phyloP scores from a whole-genome alignment of 2,113 vertebrate species.

The Myotis brandtii region DNA sequence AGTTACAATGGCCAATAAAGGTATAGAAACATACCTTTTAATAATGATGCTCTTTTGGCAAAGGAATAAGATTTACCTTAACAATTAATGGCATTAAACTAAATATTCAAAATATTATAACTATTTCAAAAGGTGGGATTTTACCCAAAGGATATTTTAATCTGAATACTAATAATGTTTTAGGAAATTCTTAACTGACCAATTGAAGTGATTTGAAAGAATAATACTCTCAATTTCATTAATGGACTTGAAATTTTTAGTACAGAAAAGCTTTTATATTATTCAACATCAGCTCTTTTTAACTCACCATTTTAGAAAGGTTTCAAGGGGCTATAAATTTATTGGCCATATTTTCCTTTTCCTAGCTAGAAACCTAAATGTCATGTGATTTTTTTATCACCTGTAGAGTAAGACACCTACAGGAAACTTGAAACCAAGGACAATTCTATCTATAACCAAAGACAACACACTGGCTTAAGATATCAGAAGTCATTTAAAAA shows the following conservation, averaged over 20 bases:
- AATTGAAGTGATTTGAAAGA: not conserved
- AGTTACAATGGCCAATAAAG: not conserved
- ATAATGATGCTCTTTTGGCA: not conserved
- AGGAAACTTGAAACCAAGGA: not conserved
- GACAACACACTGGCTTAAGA: not conserved
- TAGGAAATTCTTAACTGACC: conserved; percentile 10
- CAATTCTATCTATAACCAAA: not conserved
- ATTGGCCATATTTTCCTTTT: not conserved
- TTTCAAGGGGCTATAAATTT: not conserved
- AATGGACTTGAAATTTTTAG: not conserved
- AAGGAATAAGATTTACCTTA: not conserved
- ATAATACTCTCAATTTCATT: not conserved
- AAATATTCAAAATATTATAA: not conserved
- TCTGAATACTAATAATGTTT: not conserved
- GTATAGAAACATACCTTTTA: not conserved
- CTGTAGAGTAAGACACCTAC: not conserved
- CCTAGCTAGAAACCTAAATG: not conserved
- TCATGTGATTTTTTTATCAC: not conserved
- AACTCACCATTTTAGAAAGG: not conserved
- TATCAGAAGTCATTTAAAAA: not conserved
- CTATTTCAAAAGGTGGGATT: not conserved
- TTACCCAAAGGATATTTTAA: conserved; percentile 1
- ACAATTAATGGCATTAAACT: not conserved
- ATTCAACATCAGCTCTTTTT: not conserved
- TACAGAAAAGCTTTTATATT: not conserved